Conservation (phyloP, 2,797 vertebrate genomes). For the Remorina albescens region DNA sequence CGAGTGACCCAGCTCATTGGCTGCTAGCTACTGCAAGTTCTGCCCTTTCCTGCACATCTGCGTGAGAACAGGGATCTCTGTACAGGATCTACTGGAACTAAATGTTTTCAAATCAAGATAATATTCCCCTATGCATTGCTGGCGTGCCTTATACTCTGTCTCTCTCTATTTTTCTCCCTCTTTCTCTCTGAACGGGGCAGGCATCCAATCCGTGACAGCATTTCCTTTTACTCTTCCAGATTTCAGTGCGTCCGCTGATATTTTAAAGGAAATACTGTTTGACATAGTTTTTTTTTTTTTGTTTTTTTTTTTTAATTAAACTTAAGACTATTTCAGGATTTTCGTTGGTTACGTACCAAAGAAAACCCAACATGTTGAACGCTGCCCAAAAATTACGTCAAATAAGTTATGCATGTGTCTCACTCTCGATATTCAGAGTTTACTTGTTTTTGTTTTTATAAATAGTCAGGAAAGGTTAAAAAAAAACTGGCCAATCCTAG, state of each 20-base stretch:
- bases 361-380: background rate
- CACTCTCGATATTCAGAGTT: background rate
- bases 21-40: conserved; percentile 38
- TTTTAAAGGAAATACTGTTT: background rate
- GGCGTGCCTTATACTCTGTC: conserved; percentile 75
- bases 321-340: background rate
- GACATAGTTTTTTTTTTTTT: no score
- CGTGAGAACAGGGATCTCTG: conserved; percentile 82
- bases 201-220: conserved; percentile 62
- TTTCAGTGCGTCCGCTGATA: conserved; percentile 16
- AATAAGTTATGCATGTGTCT: background rate
- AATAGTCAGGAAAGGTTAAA: background rate
- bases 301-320: conserved; percentile 17
- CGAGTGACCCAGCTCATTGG: conserved; percentile 48
- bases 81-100: conserved; percentile 82
- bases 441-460: conserved; percentile 4
- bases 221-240: conserved; percentile 57
- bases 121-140: conserved; percentile 81
- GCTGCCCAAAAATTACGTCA: no score
- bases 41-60: conserved; percentile 77
- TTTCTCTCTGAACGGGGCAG: conserved; percentile 57
- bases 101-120: conserved; percentile 85
- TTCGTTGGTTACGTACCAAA: background rate
- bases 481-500: background rate
- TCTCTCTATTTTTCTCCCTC: conserved; percentile 48